Evolutionary conservation across 2,113 vertebrate genomes (phyloP).

Genomic region (Glaucidium brasilianum): DNA sequence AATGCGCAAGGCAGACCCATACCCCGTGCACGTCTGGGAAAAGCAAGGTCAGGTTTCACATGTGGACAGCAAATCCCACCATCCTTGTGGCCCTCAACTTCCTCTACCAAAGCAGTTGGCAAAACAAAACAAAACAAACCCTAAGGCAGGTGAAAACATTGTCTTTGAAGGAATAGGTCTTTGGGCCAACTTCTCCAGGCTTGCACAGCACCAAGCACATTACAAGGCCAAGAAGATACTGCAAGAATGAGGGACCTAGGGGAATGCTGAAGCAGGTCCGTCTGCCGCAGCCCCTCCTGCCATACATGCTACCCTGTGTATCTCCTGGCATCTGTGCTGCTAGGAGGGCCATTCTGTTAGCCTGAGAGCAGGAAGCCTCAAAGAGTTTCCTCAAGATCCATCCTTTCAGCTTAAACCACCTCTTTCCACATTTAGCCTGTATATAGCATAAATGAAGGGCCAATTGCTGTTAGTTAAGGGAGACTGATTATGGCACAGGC

Average conservation of each 20-base stretch:
- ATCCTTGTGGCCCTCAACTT: background rate
- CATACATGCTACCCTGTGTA: rapidly evolving
- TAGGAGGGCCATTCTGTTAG: background rate
- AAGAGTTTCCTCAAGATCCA: background rate
- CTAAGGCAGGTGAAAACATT: background rate
- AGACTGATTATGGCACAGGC: background rate
- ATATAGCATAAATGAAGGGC: background rate
- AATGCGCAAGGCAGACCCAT: background rate
- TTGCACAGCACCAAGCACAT: background rate
- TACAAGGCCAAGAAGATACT: background rate
- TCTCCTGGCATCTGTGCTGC: background rate
- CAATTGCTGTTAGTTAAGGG: background rate
- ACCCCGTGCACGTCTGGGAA: background rate
- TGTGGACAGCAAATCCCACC: background rate
- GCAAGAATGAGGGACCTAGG: background rate
- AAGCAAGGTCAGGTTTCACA: background rate
- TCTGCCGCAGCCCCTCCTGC: background rate
- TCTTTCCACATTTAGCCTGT: background rate
- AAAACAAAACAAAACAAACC: background rate
- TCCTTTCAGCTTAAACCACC: background rate
- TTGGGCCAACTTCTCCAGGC: background rate
- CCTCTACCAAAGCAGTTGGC: background rate
- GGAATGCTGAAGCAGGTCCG: rapidly evolving
- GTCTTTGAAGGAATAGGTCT: background rate
- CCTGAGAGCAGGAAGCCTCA: background rate